Evolutionary conservation across 2,888 invertebrate species (phyloP), one percentile per base, ranked within the genome.

Genomic region (Caenorhabditis imperialis): DNA sequence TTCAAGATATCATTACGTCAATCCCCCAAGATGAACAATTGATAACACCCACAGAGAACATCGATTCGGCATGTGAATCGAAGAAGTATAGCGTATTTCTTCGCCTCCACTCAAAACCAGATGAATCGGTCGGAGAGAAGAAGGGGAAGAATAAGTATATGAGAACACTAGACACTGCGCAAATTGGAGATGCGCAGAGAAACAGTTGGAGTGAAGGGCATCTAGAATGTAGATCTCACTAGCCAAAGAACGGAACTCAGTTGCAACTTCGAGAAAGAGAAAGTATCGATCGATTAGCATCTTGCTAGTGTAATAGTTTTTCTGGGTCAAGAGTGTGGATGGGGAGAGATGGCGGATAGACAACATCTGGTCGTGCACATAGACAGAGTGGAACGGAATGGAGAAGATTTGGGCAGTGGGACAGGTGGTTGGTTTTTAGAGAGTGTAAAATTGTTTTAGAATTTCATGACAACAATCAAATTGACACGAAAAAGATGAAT

Each of bases 241-340:
- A n/a, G n/a, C n/a, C n/a, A 63, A 23, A 14, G 33, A 30, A 2
- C 25, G n/a, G 22, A 27, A 40, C 16, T 3, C 40, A 2, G n/a
- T 30, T 12, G 25, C 12, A 18, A 23, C 25, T 14, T 38, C 10
- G 16, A 33, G 20, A n/a, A n/a, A n/a, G n/a, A n/a, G n/a, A 8
- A 14, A 22, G 22, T 30, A 57, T 67, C 67, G 48, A 67, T 67
- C 67, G 42, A 67, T 67, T 35, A 14, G 25, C 6, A 10, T 7
- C 7, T 50, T 14, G 16, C 40, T 14, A 57, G 67, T 67, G 67
- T 67, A 67, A 57, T n/a, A 58, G 57, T 50, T n/a, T n/a, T 55
- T 67, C 57, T 51, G 51, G 67, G 67, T 67, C 57, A 67, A 67
- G 67, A 67, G 67, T 42, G 50, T 50, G 35, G 57, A 57, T 22